Evolutionary conservation across 2,888 invertebrate species (phyloP).

Genomic region (Cephus nigrinus): DNA sequence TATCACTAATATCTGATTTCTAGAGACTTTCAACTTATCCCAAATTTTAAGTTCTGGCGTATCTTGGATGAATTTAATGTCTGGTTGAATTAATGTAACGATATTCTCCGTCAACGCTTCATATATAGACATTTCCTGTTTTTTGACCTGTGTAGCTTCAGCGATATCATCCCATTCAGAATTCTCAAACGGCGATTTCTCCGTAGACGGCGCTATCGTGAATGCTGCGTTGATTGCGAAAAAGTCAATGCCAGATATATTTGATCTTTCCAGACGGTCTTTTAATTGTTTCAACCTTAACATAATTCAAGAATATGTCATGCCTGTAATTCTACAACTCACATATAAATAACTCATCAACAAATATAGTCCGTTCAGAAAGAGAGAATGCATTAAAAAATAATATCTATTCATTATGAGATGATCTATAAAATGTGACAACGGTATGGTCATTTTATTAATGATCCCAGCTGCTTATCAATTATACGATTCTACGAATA

Average conservation of each 20-base stretch:
- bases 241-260: conserved; percentile 45
- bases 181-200: conserved; percentile 9
- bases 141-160: conserved; percentile 38
- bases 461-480: neutral
- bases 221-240: conserved; percentile 41
- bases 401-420: neutral
- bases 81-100: conserved; percentile 26
- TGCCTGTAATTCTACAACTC: neutral
- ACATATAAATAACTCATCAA: neutral
- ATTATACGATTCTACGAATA: neutral
- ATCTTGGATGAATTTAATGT: conserved; percentile 47
- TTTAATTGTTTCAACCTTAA: conserved; percentile 48
- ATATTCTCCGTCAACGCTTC: conserved; percentile 32
- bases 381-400: neutral
- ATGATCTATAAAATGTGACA: neutral
- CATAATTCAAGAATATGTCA: neutral
- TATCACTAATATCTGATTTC: conserved; percentile 51
- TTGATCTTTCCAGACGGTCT: conserved; percentile 45
- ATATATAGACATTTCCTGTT: conserved; percentile 20
- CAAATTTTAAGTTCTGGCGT: conserved; percentile 43
- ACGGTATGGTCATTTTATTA: neutral
- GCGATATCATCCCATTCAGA: conserved; percentile 44
- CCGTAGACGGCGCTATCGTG: conserved; percentile 4
- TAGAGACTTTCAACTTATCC: conserved; percentile 44
- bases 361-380: neutral